A percentile compares a stretch with the other conserved stretches of the same genome.
Evolutionary conservation across 1,140 invertebrate genomes (phyloP).

Genomic region (Bactericera cockerelli): DNA sequence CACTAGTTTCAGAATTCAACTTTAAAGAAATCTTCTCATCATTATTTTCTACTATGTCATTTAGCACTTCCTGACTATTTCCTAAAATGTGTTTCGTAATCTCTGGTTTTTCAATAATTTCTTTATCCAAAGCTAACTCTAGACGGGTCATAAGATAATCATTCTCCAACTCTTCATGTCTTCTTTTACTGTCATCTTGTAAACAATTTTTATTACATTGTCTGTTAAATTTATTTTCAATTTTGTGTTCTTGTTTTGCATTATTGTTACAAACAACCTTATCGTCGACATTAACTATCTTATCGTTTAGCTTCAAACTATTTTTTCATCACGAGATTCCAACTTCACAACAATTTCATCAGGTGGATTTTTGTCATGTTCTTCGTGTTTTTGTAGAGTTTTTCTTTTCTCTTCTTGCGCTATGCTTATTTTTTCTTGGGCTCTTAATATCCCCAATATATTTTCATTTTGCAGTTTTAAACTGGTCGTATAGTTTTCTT

Average conservation of each 20-base stretch:
- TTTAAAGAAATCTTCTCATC: neutral
- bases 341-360: too few relatives aligned
- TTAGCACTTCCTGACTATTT: neutral
- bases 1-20: too few relatives aligned
- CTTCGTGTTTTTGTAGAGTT: too few relatives aligned
- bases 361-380: too few relatives aligned
- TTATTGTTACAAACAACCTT: too few relatives aligned
- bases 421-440: neutral
- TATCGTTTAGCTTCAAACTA: neutral
- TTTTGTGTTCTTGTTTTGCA: neutral
- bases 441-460: neutral
- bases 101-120: neutral
- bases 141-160: neutral
- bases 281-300: neutral
- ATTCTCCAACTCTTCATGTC: neutral
- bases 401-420: too few relatives aligned
- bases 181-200: neutral
- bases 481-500: too few relatives aligned
- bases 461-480: conserved; percentile 8
- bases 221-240: neutral
- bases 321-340: neutral
- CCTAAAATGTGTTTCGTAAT: neutral
- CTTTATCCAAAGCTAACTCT: neutral
- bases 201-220: neutral
- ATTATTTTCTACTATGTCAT: neutral